Base-by-base conservation (phyloP, 2,888 invertebrate genomes). In the Plagiodera versicolora region DNA sequence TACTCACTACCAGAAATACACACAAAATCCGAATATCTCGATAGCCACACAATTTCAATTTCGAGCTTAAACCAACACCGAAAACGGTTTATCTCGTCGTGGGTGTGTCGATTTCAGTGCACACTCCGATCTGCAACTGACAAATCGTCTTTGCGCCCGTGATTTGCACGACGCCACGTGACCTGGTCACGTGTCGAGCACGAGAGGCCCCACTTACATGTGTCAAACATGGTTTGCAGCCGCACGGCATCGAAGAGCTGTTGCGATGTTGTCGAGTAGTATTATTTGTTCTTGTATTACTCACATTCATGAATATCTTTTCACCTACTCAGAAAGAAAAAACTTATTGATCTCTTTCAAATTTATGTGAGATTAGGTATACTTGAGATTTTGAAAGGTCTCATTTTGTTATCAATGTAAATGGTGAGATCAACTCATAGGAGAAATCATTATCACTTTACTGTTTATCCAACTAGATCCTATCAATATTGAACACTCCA, bases 141-240 rank as follows among this genome's bases (percentile, higher is more conserved):
- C 72, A 74, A 73, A 74, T 72, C 70, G 69, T 72, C 70, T 66
- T 72, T 69, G 69, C 66, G 58, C 67, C 71, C 70, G 71, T 74
- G 74, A 75, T 74, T 75, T 71, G 66, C 67, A 39, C 39, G 63
- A 64, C 63, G 64, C 19, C 75, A 74, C 75, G 75, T 69, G 75
- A 67, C 67, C 61, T 1, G 58, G 39, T 64, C 75, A 70, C 74
- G 77, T 73, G 76, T 46, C 66, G 56, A 49, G 64, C 72, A 71
- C 74, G 73, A 74, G 76, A 70, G 72, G 70, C 71, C 77, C 77
- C 78, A 78, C 77, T 78, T 78, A 78, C 78, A 78, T 77, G 76
- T 77, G 78, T 78, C 78, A 78, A 77, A 78, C 77, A 77, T 77
- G 69, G 74, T 78, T 77, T 75, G 67, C 54, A 49, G 57, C 54